A percentile compares a stretch with the other conserved stretches of the same genome.
phyloP scores from a whole-genome alignment of 37 sponge, comb jelly and placozoan genomes.

The Halichondria panicea region DNA sequence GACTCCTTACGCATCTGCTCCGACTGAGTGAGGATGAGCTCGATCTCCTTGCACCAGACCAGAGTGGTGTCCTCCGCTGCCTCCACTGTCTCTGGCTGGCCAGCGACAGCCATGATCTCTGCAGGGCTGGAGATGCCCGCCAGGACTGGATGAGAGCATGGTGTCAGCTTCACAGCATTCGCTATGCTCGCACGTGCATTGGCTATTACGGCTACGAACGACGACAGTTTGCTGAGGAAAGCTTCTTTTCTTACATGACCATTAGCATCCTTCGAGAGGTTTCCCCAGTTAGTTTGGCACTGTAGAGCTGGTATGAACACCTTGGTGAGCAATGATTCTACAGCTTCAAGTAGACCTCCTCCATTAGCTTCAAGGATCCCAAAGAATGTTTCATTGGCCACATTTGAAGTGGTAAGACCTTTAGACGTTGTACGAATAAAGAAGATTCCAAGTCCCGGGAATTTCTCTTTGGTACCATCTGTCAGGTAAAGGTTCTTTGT shows the following conservation, averaged over 20 bases:
- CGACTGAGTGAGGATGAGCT: slow-evolving; percentile 91
- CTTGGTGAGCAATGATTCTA: slow-evolving; percentile 70
- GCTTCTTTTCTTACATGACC: slow-evolving; percentile 47
- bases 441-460: slow-evolving; percentile 71
- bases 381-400: slow-evolving; percentile 74
- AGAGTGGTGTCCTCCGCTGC: slow-evolving; percentile 76
- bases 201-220: slow-evolving; percentile 83
- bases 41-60: slow-evolving; percentile 93
- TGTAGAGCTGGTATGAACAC: slow-evolving; percentile 86
- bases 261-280: slow-evolving; percentile 49
- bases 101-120: slow-evolving; percentile 69
- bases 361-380: slow-evolving; percentile 85
- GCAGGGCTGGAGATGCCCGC: slow-evolving; percentile 48
- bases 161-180: slow-evolving; percentile 74
- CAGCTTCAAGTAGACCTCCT: slow-evolving; percentile 82
- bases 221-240: slow-evolving; percentile 83
- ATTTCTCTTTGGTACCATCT: slow-evolving; percentile 76
- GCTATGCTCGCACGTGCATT: slow-evolving; percentile 90
- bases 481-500: slow-evolving; percentile 60
- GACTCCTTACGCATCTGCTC: slow-evolving; percentile 99
- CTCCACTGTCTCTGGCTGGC: slow-evolving; percentile 81
- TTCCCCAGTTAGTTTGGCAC: slow-evolving; percentile 75
- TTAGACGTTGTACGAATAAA: slow-evolving; percentile 62
- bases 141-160: slow-evolving; percentile 45
- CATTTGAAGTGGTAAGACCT: slow-evolving; percentile 64